A percentile compares a stretch with the other conserved stretches of the same genome.
Evolutionary conservation across 2,888 invertebrate species (phyloP).

Genomic region (Galerucella nymphaeae): DNA sequence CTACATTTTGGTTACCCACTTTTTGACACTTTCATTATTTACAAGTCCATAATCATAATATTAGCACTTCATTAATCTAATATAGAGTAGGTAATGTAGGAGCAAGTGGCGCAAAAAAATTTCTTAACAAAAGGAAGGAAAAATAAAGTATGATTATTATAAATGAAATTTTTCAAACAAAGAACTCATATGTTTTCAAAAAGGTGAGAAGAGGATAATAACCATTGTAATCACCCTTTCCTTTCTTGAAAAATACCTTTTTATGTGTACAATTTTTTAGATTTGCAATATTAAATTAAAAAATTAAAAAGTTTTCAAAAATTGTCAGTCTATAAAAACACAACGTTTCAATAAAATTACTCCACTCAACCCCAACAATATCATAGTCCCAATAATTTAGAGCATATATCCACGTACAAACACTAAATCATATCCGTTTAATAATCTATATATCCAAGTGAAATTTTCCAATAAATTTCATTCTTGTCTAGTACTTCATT

Average conservation of each 20-base stretch:
- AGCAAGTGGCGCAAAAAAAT: not conserved
- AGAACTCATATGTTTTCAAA: too few relatives aligned
- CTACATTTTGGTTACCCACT: conserved; percentile 7
- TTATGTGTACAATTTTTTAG: too few relatives aligned
- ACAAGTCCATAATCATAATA: conserved; percentile 2
- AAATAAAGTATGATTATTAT: too few relatives aligned
- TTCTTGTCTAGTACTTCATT: conserved; percentile 33
- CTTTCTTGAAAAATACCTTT: too few relatives aligned
- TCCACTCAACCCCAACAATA: conserved; percentile 10
- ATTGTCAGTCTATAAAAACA: not conserved
- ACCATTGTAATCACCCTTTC: too few relatives aligned
- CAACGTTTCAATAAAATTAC: not conserved
- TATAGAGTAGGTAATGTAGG: conserved; percentile 1
- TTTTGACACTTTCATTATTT: conserved; percentile 11
- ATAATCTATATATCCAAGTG: conserved; percentile 40
- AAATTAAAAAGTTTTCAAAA: too few relatives aligned
- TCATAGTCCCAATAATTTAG: conserved; percentile 57
- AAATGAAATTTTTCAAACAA: too few relatives aligned
- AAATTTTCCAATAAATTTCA: conserved; percentile 27
- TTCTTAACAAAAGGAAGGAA: not conserved
- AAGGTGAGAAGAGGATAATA: too few relatives aligned
- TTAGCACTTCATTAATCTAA: not conserved
- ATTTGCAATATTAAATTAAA: too few relatives aligned
- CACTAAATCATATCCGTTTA: conserved; percentile 36
- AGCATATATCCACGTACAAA: conserved; percentile 31